These are phyloP conservation scores for Mastacembelus armatus DNA, from an alignment of 2,797 vertebrate species.

Conservation along the genomic window DNA sequence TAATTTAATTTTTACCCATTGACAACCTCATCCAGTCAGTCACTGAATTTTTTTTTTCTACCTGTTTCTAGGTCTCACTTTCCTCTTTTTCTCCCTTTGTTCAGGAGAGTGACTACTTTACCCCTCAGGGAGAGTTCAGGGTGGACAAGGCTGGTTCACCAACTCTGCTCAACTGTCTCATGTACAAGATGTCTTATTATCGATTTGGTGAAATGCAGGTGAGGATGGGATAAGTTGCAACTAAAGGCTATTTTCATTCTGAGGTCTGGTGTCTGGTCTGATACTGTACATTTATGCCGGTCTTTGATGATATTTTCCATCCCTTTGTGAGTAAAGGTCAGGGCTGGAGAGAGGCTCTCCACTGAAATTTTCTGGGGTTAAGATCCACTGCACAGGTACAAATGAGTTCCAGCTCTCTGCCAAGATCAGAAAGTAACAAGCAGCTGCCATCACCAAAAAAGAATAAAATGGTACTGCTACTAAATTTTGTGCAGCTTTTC, in stretches of 20 bases:
- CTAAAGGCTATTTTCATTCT: not conserved
- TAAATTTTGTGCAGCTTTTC: constrained; percentile 26
- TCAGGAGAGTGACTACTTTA: constrained; percentile 99
- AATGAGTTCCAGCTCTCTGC: constrained; percentile 25
- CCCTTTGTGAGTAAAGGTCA: constrained; percentile 3
- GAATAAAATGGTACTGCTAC: not conserved
- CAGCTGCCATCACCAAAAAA: constrained; percentile 11
- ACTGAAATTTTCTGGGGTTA: constrained; percentile 3
- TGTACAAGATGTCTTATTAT: constrained; percentile 99
- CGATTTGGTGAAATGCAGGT: constrained; percentile 99
- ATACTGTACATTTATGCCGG: not conserved
- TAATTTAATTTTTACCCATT: not conserved
- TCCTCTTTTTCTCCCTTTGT: constrained; percentile 23
- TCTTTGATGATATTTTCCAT: constrained; percentile 13
- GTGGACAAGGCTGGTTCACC: constrained; percentile 99
- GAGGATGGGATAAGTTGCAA: constrained; percentile 19
- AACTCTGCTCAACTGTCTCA: constrained; percentile 97
- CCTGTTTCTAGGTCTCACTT: constrained; percentile 4
- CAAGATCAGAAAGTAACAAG: constrained; percentile 43
- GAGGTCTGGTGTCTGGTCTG: not conserved
- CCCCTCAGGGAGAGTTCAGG: constrained; percentile 97
- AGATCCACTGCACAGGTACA: constrained; percentile 26
- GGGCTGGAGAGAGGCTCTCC: not conserved
- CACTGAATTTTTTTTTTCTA: not conserved
- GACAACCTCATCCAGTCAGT: not conserved